Base-by-base conservation (phyloP, 2,888 invertebrate genomes). In the Xanthorhoe designata region DNA sequence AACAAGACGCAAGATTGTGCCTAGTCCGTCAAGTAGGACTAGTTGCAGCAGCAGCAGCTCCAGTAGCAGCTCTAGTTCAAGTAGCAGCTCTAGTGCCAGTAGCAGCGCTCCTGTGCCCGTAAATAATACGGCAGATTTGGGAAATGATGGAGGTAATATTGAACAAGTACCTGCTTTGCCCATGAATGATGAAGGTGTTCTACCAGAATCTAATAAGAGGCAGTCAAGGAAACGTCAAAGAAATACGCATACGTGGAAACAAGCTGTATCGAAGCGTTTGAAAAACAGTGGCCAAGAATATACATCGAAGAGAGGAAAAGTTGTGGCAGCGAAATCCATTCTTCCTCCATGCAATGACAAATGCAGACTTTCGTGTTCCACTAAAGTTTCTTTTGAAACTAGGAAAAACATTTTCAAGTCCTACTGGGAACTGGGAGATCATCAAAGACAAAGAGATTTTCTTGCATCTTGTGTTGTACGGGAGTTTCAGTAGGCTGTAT, bases 391-490 rank as follows among this genome's bases (percentile, higher is more conserved):
- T 60, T 62, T 54, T 61, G 70, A 68, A 64, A 55, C 49, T 47
- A 72, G 72, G 35, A 70, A 56, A 59, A 50, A 47, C 6, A 72
- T 72, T 65, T 72, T 71, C 65, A 55, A 72, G 55, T 19, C 68
- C 62, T 72, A 72, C 70, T 72, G 72, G 72, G 70, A 63, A 45
- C 38, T 72, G 18, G 69, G 65, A 61, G 17, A 66, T 61, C 51
- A 58, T 53, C 61, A 66, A 74, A 74, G 72, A 19, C 73, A 73
- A 42, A 65, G 53, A 64, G 70, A 71, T 42, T 72, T 72, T 66
- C 69, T 71, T 59, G 69, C 69, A 17, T 73, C 72, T 50, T 71
- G 71, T 66, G n/a, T n/a, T n/a, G n/a, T n/a, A n/a, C n/a, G n/a
- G n/a, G n/a, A n/a, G n/a, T n/a, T n/a, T n/a, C n/a, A n/a, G n/a